phyloP scores from a whole-genome alignment of 2,113 vertebrate genomes.

The Hippolais icterina region DNA sequence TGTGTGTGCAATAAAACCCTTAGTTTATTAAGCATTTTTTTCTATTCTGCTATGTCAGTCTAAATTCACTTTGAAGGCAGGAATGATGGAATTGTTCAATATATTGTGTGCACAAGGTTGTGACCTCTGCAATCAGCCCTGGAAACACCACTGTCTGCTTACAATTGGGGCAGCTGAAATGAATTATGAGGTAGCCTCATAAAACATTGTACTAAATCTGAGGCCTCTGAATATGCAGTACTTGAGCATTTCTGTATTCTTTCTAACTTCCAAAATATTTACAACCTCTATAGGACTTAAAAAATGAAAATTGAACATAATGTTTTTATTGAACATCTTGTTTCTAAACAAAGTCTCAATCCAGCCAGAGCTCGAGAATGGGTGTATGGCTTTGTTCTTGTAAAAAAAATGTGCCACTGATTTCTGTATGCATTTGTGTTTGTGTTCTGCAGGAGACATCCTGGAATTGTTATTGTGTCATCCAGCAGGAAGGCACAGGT shows the following conservation, averaged over 20 bases:
- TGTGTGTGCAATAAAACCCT: slow-evolving; percentile 35
- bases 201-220: neutral
- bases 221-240: slow-evolving; percentile 12
- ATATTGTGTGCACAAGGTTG: slow-evolving; percentile 52
- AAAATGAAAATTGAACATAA: neutral
- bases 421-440: neutral
- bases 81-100: slow-evolving; percentile 75
- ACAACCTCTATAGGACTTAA: neutral
- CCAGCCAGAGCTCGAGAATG: neutral
- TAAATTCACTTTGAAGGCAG: slow-evolving; percentile 62
- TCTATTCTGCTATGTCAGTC: slow-evolving; percentile 53
- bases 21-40: slow-evolving; percentile 52
- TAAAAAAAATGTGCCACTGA: neutral
- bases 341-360: neutral
- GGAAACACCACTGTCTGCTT: neutral
- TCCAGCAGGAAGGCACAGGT: neutral
- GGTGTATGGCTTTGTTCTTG: neutral
- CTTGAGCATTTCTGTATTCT: neutral
- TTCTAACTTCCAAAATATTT: neutral
- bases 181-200: neutral
- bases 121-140: slow-evolving; percentile 40
- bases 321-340: neutral
- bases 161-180: slow-evolving; percentile 16
- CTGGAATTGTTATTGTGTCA: neutral
- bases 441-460: neutral